Evolutionary conservation across 2,888 invertebrate genomes (phyloP).

Genomic region (Chrysotoxum bicinctum): DNA sequence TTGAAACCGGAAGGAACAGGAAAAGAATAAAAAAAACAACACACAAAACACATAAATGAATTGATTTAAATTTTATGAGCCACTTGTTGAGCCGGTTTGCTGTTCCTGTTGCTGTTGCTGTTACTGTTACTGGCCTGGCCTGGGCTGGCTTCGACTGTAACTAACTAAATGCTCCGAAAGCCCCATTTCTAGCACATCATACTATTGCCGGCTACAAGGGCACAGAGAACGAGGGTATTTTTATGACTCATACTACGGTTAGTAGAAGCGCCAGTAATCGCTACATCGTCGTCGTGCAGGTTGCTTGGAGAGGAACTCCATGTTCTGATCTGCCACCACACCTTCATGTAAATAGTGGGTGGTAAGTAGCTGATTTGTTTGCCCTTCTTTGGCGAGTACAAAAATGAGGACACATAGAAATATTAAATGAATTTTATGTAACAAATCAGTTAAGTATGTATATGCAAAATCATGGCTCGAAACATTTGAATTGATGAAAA

Average conservation of each 20-base stretch:
- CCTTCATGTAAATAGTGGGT: conserved; percentile 5
- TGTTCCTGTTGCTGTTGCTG: neutral
- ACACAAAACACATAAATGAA: conserved; percentile 75
- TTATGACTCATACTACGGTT: conserved; percentile 50
- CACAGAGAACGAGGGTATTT: conserved; percentile 64
- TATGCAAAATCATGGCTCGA: too few relatives aligned
- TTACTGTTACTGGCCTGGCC: too few relatives aligned
- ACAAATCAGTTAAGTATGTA: too few relatives aligned
- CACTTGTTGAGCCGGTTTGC: conserved; percentile 74
- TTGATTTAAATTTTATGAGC: conserved; percentile 76
- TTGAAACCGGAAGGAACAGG: conserved; percentile 58
- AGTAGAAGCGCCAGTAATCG: conserved; percentile 31
- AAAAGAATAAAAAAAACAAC: conserved; percentile 69
- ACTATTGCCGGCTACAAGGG: conserved; percentile 28
- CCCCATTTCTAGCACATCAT: conserved; percentile 28
- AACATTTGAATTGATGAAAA: too few relatives aligned
- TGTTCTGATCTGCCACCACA: conserved; percentile 8
- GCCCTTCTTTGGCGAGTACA: neutral
- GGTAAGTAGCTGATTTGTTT: neutral
- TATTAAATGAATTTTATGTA: too few relatives aligned
- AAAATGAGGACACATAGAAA: neutral
- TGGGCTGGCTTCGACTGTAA: conserved; percentile 27
- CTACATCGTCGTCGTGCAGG: conserved; percentile 13
- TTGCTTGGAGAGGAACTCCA: conserved; percentile 7
- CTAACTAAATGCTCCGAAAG: conserved; percentile 37